These are phyloP conservation scores for Caenorhabditis sp. DNA, from an alignment of 2,888 invertebrate genomes.

Conservation along the genomic window DNA sequence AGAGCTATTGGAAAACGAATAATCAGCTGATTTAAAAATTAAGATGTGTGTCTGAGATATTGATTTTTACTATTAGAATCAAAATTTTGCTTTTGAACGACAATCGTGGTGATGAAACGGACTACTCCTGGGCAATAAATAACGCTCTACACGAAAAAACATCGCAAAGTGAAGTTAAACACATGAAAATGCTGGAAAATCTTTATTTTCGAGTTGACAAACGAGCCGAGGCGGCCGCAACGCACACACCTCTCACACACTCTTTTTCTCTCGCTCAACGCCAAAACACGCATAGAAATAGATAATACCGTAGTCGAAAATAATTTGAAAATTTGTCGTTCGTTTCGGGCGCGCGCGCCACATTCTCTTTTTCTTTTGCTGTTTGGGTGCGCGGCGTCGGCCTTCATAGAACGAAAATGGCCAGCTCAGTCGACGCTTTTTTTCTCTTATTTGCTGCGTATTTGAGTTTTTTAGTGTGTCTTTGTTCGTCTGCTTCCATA, in stretches of 20 bases:
- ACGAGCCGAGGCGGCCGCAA: slow-evolving; percentile 14
- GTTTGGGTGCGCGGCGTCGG: slow-evolving; percentile 1
- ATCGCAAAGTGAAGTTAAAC: background rate
- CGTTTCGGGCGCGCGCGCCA: slow-evolving; percentile 3
- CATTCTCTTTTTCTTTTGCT: slow-evolving; percentile 18
- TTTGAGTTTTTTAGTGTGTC: background rate
- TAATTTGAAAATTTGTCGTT: background rate
- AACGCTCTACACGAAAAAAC: background rate
- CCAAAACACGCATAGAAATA: background rate
- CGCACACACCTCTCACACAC: slow-evolving; percentile 3
- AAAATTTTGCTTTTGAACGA: too few species aligned
- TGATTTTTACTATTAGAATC: too few species aligned
- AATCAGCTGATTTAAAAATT: too few species aligned
- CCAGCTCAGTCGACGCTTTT: background rate
- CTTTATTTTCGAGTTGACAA: slow-evolving; percentile 8
- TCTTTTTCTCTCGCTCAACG: background rate
- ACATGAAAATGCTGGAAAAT: slow-evolving; percentile 13
- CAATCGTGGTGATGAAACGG: slow-evolving; percentile 2
- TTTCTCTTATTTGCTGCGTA: background rate
- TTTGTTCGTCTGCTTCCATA: background rate
- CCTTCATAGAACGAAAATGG: background rate
- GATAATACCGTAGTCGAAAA: background rate
- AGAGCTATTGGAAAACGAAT: background rate
- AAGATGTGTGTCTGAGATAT: too few species aligned
- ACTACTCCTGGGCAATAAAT: slow-evolving; percentile 10